Evolutionary conservation across 2,113 vertebrate species (phyloP).

Genomic region (Phrynosoma platyrhinos): DNA sequence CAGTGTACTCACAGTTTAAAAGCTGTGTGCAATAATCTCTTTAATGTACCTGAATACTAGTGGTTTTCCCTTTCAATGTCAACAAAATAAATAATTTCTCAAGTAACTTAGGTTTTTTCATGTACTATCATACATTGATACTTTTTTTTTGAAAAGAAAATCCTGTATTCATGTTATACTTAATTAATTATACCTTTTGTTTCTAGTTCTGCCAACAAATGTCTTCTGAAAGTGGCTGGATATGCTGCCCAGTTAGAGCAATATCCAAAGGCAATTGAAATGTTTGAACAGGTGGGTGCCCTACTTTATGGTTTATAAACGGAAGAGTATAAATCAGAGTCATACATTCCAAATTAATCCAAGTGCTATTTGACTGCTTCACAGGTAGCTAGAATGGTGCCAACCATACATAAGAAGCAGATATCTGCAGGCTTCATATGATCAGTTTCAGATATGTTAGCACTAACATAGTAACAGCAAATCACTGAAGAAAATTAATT

Average conservation of each 20-base stretch:
- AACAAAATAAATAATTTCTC: not conserved
- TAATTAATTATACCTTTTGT: not conserved
- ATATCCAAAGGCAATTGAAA: conserved; percentile 95
- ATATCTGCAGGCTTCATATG: too few species aligned
- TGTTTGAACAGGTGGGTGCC: conserved; percentile 93
- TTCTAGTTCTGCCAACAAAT: conserved; percentile 95
- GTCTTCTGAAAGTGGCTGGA: conserved; percentile 95
- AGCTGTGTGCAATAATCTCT: too few species aligned
- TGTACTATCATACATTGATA: fast-evolving
- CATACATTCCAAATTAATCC: not conserved
- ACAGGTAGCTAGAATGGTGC: not conserved
- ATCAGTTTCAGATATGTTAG: too few species aligned
- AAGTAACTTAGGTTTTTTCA: not conserved
- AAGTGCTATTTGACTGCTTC: not conserved
- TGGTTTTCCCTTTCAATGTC: not conserved
- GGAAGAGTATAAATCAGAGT: not conserved
- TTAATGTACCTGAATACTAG: not conserved
- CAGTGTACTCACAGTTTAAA: too few species aligned
- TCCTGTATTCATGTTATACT: not conserved
- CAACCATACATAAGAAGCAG: not conserved
- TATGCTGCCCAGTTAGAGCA: conserved; percentile 96
- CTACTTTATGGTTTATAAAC: not conserved
- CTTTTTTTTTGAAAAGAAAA: not conserved
- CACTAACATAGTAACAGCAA: too few species aligned
- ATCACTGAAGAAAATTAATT: too few species aligned